Percentiles rank a stretch among this genome's conserved stretches.
Evolutionary conservation across 2,797 vertebrate genomes (phyloP).

Genomic region (Neomorphus geoffroyi): DNA sequence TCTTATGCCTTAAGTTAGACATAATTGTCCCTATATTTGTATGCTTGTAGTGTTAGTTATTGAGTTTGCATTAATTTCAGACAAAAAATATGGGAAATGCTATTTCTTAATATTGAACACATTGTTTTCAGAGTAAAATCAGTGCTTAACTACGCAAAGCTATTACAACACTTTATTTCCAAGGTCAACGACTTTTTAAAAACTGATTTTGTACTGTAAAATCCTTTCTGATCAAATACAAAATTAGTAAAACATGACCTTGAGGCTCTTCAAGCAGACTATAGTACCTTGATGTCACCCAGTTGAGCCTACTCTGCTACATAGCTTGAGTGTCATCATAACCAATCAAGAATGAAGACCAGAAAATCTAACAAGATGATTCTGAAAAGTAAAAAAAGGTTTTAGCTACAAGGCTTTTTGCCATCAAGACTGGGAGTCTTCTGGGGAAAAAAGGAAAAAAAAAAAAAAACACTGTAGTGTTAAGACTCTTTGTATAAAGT

Average conservation of each 20-base stretch:
- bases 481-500: neutral
- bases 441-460: fast-evolving
- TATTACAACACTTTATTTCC: fast-evolving
- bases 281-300: neutral
- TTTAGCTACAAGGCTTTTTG: neutral
- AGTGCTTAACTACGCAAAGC: neutral
- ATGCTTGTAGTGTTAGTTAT: neutral
- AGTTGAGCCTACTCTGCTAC: neutral
- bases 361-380: neutral
- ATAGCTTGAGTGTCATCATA: neutral
- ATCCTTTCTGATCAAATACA: neutral
- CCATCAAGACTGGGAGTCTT: neutral
- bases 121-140: neutral
- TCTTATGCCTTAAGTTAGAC: neutral
- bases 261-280: neutral
- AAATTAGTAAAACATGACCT: neutral
- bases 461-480: fast-evolving
- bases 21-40: neutral
- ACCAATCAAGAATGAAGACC: neutral
- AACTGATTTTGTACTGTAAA: neutral
- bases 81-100: fast-evolving
- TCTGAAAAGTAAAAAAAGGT: neutral
- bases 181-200: neutral
- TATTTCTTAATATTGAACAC: neutral
- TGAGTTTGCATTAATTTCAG: neutral